Evolutionary conservation across 2,888 invertebrate species (phyloP).

Genomic region (Thalpophila matura): DNA sequence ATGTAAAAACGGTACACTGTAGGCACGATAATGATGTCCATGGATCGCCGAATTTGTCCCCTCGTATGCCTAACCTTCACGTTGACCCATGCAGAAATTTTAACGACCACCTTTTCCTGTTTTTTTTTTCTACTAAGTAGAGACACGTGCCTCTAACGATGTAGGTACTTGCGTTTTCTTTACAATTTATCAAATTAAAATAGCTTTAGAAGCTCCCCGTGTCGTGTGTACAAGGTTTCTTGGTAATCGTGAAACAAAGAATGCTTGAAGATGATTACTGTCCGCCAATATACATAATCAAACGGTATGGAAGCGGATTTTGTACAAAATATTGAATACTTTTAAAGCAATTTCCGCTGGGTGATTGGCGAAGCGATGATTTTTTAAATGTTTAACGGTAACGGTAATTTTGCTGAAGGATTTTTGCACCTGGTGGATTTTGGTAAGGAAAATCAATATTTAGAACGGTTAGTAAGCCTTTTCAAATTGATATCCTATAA

Average conservation of each 20-base stretch:
- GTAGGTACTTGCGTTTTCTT: constrained; percentile 39
- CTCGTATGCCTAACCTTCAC: constrained; percentile 51
- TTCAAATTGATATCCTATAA: too few relatives aligned
- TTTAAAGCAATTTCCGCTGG: constrained; percentile 44
- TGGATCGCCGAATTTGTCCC: constrained; percentile 58
- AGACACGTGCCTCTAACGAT: constrained; percentile 64
- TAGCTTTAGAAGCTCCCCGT: constrained; percentile 21
- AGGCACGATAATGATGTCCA: constrained; percentile 61
- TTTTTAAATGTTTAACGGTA: constrained; percentile 44
- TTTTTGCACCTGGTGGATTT: constrained; percentile 10
- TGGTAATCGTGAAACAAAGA: constrained; percentile 24
- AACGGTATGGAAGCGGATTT: constrained; percentile 23
- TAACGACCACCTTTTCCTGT: constrained; percentile 63
- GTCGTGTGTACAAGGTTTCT: constrained; percentile 9
- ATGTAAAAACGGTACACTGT: constrained; percentile 39
- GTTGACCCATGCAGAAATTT: constrained; percentile 69
- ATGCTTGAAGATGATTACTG: constrained; percentile 31
- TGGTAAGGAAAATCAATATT: background rate
- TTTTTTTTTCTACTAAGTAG: constrained; percentile 51
- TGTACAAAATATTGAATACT: constrained; percentile 52
- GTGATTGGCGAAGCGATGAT: constrained; percentile 24
- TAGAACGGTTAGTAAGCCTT: too few relatives aligned
- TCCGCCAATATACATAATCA: constrained; percentile 24
- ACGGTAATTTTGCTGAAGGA: constrained; percentile 2
- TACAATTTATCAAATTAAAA: constrained; percentile 42